A percentile compares a stretch with the other conserved stretches of the same genome.
phyloP scores from a whole-genome alignment of 2,888 invertebrate genomes.

The Dryococelus australis region DNA sequence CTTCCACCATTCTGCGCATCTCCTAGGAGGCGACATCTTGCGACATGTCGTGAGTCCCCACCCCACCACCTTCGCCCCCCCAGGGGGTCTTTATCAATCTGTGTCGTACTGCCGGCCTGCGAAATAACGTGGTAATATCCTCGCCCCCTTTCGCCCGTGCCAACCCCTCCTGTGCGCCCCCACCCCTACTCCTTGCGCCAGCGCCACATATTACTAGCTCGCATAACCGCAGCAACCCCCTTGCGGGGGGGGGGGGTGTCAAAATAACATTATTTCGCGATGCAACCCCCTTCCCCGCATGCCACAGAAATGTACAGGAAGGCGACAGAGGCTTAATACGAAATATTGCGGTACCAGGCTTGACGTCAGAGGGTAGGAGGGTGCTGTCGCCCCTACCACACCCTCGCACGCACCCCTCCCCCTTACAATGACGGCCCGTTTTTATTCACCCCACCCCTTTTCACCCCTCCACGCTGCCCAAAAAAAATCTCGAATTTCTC shows the following conservation, averaged over 20 bases:
- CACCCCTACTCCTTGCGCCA: background rate
- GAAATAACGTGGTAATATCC: constrained; percentile 3
- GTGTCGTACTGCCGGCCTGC: background rate
- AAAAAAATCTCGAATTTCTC: constrained; percentile 13
- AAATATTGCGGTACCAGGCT: background rate
- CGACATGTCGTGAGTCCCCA: too few relatives aligned
- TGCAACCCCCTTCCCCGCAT: background rate
- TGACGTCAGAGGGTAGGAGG: background rate
- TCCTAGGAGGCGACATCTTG: too few relatives aligned
- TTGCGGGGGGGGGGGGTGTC: background rate
- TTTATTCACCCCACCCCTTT: background rate
- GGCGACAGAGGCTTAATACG: background rate
- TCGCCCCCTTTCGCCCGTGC: background rate
- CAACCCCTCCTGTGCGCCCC: background rate
- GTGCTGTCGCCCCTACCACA: background rate
- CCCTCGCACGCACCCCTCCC: background rate
- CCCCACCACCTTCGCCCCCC: too few relatives aligned
- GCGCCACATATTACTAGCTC: background rate
- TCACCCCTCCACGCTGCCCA: background rate
- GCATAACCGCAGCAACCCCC: background rate
- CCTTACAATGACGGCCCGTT: background rate
- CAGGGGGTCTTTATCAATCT: background rate
- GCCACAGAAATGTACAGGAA: background rate
- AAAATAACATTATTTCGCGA: constrained; percentile 16
- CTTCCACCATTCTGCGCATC: too few relatives aligned